Evolutionary conservation across 2,888 invertebrate species (phyloP).

Genomic region (Cryptocephalus moraei): DNA sequence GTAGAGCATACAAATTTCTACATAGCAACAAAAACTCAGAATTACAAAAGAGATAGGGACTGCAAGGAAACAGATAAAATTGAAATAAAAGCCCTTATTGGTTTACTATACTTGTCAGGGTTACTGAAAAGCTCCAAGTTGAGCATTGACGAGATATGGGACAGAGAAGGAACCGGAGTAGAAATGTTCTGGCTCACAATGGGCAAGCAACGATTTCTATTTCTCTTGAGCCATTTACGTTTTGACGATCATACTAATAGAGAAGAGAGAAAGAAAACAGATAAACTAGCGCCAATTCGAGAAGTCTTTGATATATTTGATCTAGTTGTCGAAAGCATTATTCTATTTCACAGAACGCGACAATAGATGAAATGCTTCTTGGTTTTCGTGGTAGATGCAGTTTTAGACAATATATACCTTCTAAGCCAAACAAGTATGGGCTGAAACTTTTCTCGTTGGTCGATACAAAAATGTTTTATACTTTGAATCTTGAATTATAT

Average conservation of each 20-base stretch:
- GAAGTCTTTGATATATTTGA: conserved; percentile 14
- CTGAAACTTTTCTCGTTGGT: too few species aligned
- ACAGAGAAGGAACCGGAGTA: conserved; percentile 17
- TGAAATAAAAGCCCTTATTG: conserved; percentile 24
- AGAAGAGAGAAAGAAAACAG: conserved; percentile 6
- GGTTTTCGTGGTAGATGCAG: too few species aligned
- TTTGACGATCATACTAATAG: conserved; percentile 14
- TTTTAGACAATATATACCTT: conserved; percentile 1
- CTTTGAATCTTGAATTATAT: too few species aligned
- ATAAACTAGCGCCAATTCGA: conserved; percentile 19
- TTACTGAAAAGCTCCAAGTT: conserved; percentile 16
- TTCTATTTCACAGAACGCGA: too few species aligned
- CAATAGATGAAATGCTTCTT: conserved; percentile 4
- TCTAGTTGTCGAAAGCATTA: not conserved
- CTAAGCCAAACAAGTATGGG: not conserved
- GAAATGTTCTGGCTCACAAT: conserved; percentile 22
- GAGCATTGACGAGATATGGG: conserved; percentile 20
- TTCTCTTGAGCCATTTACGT: conserved; percentile 14
- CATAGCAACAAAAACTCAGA: not conserved
- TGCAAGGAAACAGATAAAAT: conserved; percentile 13
- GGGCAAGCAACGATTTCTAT: conserved; percentile 17
- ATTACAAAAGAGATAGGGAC: not conserved
- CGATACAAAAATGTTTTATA: too few species aligned
- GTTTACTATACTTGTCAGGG: conserved; percentile 24
- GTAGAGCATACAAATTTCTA: not conserved